Conservation (phyloP, 2,113 vertebrate species). For the Emydura subglobosa region DNA sequence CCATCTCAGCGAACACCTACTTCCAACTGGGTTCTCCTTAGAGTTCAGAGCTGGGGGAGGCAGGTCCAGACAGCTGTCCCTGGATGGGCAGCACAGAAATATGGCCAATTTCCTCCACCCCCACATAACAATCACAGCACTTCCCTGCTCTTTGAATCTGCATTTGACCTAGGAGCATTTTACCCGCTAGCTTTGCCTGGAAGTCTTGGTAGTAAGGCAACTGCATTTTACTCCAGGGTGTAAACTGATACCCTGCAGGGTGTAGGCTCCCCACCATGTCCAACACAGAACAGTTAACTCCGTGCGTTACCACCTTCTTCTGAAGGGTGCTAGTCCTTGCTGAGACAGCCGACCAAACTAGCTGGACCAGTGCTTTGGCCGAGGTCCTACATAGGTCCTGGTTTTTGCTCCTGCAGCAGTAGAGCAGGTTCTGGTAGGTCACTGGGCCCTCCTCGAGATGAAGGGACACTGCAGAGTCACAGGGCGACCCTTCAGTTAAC, state of each 20-base stretch:
- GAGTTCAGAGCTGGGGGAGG: conserved; percentile 48
- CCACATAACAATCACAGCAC: conserved; percentile 50
- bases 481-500: conserved; percentile 40
- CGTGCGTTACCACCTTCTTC: neutral
- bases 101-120: conserved; percentile 56
- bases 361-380: accelerated
- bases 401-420: neutral
- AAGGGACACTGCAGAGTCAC: conserved; percentile 56
- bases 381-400: accelerated
- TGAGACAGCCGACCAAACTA: neutral
- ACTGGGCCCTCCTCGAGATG: neutral
- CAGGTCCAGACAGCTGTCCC: conserved; percentile 27
- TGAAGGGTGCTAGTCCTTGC: accelerated
- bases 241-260: neutral
- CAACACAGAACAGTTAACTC: neutral
- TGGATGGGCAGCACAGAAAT: conserved; percentile 7
- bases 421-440: neutral
- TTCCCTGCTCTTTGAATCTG: conserved; percentile 41
- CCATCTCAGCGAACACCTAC: neutral
- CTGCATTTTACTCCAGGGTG: conserved; percentile 1
- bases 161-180: neutral
- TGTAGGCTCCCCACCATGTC: neutral
- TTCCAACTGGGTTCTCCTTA: neutral
- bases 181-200: neutral
- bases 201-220: neutral